Base-by-base conservation (phyloP, 2,888 invertebrate species). In the Trilocha varians region DNA sequence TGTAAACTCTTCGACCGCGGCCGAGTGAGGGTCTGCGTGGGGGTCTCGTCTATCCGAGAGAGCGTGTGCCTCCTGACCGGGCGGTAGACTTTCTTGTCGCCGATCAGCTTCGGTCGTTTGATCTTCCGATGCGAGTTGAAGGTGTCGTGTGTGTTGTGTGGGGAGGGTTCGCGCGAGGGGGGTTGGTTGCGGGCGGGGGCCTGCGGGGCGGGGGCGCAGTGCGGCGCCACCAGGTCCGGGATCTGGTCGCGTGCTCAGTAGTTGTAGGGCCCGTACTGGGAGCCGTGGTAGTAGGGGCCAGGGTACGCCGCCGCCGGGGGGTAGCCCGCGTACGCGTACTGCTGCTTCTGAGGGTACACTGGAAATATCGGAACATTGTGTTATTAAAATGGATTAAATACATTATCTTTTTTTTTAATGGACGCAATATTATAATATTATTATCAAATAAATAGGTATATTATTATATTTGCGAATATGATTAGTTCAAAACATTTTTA, bases 341-440 rank as follows among this genome's bases (percentile, higher is more conserved):
- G 95, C 75, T 96, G 95, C 82, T 97, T 97, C 79, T 96, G 96
- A 40, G 96, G 96, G 85, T 97, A 97, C 63, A 97, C 96, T 94
- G 89, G 25, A 25, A 25, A 25, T 1, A 25, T n/a, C n/a, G n/a
- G n/a, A n/a, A n/a, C n/a, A n/a, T n/a, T n/a, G n/a, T n/a, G n/a
- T n/a, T n/a, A n/a, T n/a, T n/a, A n/a, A n/a, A n/a, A n/a, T n/a
- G n/a, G n/a, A n/a, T n/a, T n/a, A n/a, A n/a, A n/a, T n/a, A n/a
- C n/a, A n/a, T n/a, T n/a, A n/a, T n/a, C n/a, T n/a, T n/a, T n/a
- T n/a, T n/a, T n/a, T n/a, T n/a, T n/a, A n/a, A n/a, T n/a, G n/a
- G n/a, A n/a, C n/a, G n/a, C n/a, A n/a, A n/a, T n/a, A n/a, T n/a
- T n/a, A n/a, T n/a, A n/a, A n/a, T n/a, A n/a, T n/a, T n/a, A n/a